Conservation (phyloP, 30 jellyfish, hydroid and myxozoan genomes). For the Pseudorhiza aurosa region DNA sequence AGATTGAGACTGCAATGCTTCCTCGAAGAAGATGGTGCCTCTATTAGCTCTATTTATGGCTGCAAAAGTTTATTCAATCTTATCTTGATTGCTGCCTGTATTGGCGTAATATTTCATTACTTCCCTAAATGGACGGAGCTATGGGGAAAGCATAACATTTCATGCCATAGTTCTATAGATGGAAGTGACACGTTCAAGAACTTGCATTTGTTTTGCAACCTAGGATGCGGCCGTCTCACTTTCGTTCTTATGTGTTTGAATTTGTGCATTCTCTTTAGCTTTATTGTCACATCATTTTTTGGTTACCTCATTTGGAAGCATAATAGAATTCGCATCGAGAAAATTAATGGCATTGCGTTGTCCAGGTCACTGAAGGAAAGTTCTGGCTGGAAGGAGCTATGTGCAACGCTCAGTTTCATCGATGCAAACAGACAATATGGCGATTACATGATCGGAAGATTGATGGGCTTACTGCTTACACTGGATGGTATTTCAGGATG, state of each 20-base stretch:
- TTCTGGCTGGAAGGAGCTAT: neutral
- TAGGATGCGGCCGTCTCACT: slow-evolving; percentile 36
- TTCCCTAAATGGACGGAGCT: slow-evolving; percentile 1
- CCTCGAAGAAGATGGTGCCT: neutral
- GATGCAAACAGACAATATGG: neutral
- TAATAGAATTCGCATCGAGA: neutral
- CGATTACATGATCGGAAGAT: neutral
- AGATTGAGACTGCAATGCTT: neutral
- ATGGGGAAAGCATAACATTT: neutral
- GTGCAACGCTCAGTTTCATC: neutral
- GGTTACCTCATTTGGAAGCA: neutral
- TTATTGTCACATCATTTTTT: neutral
- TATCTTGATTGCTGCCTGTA: neutral
- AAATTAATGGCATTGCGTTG: neutral
- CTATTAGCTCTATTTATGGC: neutral
- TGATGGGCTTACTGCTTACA: neutral
- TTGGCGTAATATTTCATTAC: neutral
- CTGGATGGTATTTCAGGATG: too few relatives aligned
- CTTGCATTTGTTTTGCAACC: slow-evolving; percentile 22
- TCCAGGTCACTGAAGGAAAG: too few relatives aligned
- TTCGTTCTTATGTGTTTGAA: slow-evolving; percentile 15
- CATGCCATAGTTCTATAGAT: neutral
- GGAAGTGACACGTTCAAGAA: neutral
- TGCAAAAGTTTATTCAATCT: neutral
- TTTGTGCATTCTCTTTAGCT: neutral